phyloP scores from a whole-genome alignment of 1,140 invertebrate genomes.

The Phymastichus coffea region DNA sequence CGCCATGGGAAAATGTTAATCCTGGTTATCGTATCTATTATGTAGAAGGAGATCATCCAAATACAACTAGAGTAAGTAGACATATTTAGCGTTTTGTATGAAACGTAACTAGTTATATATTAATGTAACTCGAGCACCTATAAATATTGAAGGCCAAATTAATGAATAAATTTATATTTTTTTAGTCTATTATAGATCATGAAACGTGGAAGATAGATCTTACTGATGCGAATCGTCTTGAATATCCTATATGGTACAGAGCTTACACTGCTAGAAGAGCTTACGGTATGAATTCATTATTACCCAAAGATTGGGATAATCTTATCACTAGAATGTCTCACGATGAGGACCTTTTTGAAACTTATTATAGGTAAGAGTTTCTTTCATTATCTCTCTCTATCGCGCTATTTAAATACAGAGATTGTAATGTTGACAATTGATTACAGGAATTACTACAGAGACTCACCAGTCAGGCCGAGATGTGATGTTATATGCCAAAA shows the following conservation, averaged over 20 bases:
- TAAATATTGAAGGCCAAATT: too few relatives aligned
- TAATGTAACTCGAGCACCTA: too few relatives aligned
- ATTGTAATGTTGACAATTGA: too few relatives aligned
- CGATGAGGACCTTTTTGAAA: slow-evolving; percentile 6
- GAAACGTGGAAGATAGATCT: slow-evolving; percentile 26
- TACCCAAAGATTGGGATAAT: slow-evolving; percentile 20
- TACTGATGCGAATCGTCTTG: slow-evolving; percentile 10
- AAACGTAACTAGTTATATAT: too few relatives aligned
- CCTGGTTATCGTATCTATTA: slow-evolving; percentile 91
- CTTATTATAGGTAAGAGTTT: slow-evolving; percentile 23
- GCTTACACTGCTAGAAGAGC: slow-evolving; percentile 9
- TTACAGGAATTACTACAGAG: slow-evolving; percentile 88
- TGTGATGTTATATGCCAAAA: slow-evolving; percentile 84
- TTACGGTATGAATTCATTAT: slow-evolving; percentile 15
- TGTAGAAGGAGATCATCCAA: slow-evolving; percentile 12
- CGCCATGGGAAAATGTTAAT: slow-evolving; percentile 89
- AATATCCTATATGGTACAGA: slow-evolving; percentile 17
- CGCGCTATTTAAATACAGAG: too few relatives aligned
- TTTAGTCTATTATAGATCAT: slow-evolving; percentile 6
- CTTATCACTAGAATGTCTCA: slow-evolving; percentile 5
- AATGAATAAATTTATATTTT: too few relatives aligned
- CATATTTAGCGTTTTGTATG: too few relatives aligned
- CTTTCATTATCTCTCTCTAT: too few relatives aligned
- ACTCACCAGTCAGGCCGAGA: slow-evolving; percentile 72
- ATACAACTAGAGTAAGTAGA: slow-evolving; percentile 13